phyloP scores from a whole-genome alignment of 2,113 vertebrate genomes.

The Malaclemys terrapin region DNA sequence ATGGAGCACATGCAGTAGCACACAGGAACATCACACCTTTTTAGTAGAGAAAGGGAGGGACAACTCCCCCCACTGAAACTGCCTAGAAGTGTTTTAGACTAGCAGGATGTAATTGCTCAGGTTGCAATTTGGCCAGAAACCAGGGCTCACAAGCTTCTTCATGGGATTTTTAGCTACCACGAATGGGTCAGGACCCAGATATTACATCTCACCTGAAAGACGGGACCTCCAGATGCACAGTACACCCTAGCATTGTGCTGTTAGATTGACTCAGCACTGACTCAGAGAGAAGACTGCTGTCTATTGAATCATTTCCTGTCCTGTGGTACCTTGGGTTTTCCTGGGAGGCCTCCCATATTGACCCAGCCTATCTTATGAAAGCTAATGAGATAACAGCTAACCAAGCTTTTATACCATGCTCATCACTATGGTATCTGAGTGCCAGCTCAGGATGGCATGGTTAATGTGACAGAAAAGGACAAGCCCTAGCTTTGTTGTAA shows the following conservation, averaged over 20 bases:
- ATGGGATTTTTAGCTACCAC: neutral
- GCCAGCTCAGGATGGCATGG: neutral
- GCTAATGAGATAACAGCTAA: neutral
- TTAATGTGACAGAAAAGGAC: neutral
- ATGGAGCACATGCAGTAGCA: neutral
- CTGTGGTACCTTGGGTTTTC: neutral
- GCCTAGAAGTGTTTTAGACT: neutral
- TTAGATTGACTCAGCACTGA: neutral
- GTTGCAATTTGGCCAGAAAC: neutral
- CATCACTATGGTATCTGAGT: fast-evolving
- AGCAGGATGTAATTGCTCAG: neutral
- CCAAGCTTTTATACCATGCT: neutral
- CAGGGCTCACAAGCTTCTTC: neutral
- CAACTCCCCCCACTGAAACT: neutral
- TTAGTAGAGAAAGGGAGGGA: neutral
- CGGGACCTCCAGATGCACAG: fast-evolving
- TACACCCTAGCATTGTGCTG: fast-evolving
- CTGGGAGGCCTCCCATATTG: fast-evolving
- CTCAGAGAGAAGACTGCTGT: neutral
- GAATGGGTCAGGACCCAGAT: neutral
- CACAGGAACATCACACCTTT: neutral
- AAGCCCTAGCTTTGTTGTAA: neutral
- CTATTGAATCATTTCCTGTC: fast-evolving
- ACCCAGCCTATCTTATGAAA: neutral
- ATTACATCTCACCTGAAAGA: neutral